These are phyloP conservation scores for Patella vulgata DNA, from an alignment of 1,140 invertebrate species.

Conservation along the genomic window DNA sequence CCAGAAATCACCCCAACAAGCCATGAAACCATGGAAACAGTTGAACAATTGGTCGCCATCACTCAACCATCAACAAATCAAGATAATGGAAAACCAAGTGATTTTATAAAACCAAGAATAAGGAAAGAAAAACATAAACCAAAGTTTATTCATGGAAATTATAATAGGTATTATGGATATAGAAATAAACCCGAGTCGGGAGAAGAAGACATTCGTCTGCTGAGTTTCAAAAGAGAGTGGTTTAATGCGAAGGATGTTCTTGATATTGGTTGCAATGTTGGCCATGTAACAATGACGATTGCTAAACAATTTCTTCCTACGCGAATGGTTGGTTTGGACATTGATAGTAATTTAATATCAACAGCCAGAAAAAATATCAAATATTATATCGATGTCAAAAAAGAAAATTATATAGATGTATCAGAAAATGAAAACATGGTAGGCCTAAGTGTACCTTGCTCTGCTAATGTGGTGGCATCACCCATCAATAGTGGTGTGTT, in stretches of 20 bases:
- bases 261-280: conserved; percentile 98
- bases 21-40: no score
- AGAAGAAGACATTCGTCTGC: conserved; percentile 84
- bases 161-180: conserved; percentile 96
- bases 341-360: conserved; percentile 88
- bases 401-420: no score
- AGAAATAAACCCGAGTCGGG: conserved; percentile 82
- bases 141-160: conserved; percentile 92
- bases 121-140: conserved; percentile 31
- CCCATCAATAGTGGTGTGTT: conserved; percentile 77
- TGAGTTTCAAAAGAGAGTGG: conserved; percentile 83
- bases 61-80: no score
- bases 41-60: no score
- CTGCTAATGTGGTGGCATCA: conserved; percentile 85
- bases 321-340: conserved; percentile 93
- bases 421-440: conserved; percentile 41
- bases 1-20: no score
- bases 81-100: no score
- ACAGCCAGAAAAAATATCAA: conserved; percentile 83
- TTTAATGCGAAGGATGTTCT: conserved; percentile 91
- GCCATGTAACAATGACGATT: conserved; percentile 85
- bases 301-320: conserved; percentile 86
- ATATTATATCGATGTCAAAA: conserved; percentile 75
- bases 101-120: conserved; percentile 7
- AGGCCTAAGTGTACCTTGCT: conserved; percentile 83